Evolutionary conservation across 2,888 invertebrate species (phyloP), one percentile per base, ranked within the genome.

Genomic region (Leptopilina drosophilae): DNA sequence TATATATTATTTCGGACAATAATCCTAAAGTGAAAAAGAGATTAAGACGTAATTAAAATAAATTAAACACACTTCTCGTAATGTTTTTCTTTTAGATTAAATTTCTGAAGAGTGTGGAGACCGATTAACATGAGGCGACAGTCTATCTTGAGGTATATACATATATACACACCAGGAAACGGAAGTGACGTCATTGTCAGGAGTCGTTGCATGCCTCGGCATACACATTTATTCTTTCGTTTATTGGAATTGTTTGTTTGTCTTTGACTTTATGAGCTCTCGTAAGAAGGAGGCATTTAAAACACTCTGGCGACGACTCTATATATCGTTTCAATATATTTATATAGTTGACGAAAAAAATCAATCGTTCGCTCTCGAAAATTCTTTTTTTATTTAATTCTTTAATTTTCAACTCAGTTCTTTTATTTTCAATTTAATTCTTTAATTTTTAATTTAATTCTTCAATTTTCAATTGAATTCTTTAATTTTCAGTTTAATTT

Each of bases 141-240:
- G 85, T 85, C 83, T 86, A 85, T 86, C 80, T 81, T 80, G 82
- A 80, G 78, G 81, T 82, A 80, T 83, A 49, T 49, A 49, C 49
- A 49, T 12, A 49, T 83, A 79, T 83, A 83, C 84, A 83, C 84
- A 87, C 87, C 87, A 87, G 88, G 87, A 89, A 90, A 89, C 90
- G 90, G 90, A 90, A 90, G 88, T 90, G 88, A 90, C 89, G 88
- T 89, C 88, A 89, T 81, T 78, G 76, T 77, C 83, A 80, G 83
- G 84, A 84, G 80, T 82, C 82, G 81, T 79, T 81, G 84, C 73
- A 78, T 83, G 82, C 82, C 83, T 82, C 80, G 79, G 78, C 84
- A 83, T 80, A 83, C 86, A 84, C 85, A 86, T 87, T 86, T 84
- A 85, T 87, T 84, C 86, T 84, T 86, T 85, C 87, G 87, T 87